Evolutionary conservation across 2,797 vertebrate genomes (phyloP).

Genomic region (Pelochelys cantorii): DNA sequence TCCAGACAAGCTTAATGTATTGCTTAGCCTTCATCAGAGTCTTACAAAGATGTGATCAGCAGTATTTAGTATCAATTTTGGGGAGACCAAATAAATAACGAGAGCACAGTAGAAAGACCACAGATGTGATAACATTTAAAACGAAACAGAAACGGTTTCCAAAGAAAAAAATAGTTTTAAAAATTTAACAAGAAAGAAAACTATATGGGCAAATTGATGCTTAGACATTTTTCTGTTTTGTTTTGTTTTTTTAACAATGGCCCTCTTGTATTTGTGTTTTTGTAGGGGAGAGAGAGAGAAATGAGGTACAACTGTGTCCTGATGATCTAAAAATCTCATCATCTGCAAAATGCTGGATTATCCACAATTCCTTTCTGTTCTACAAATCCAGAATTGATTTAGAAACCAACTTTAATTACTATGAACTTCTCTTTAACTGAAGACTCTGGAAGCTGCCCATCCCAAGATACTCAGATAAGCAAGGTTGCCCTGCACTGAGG

Average conservation of each 20-base stretch:
- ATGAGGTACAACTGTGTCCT: background rate
- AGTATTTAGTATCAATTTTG: slow-evolving; percentile 33
- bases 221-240: background rate
- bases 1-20: background rate
- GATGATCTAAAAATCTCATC: background rate
- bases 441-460: background rate
- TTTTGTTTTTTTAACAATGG: background rate
- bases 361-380: background rate
- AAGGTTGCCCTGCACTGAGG: background rate
- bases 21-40: slow-evolving; percentile 5
- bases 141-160: background rate
- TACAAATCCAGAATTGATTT: background rate
- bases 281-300: background rate
- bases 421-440: background rate
- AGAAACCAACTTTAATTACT: background rate
- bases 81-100: background rate
- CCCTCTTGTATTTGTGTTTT: background rate
- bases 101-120: slow-evolving; percentile 28
- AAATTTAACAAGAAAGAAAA: background rate
- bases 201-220: background rate
- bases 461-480: background rate
- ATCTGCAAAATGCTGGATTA: background rate
- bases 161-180: background rate
- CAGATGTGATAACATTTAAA: background rate
- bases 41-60: slow-evolving; percentile 9